A percentile compares a stretch with the other conserved stretches of the same genome.
Conservation (phyloP, 1,140 invertebrate genomes). For the Prorops nasuta region DNA sequence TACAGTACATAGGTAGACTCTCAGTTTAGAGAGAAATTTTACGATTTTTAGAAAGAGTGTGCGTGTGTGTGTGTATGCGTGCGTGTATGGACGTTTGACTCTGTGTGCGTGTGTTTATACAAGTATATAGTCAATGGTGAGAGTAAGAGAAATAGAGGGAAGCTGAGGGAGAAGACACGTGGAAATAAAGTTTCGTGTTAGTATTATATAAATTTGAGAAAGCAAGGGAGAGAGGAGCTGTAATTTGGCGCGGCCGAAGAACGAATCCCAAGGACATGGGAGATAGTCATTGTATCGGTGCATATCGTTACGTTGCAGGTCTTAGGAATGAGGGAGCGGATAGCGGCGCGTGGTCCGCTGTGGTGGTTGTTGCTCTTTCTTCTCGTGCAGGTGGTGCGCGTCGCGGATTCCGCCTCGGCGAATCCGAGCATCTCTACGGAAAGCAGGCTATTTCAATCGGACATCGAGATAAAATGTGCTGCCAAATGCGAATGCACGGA, state of each 20-base stretch:
- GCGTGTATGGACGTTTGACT: no score
- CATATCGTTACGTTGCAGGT: conserved; percentile 35
- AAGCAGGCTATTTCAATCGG: no score
- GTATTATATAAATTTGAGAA: no score
- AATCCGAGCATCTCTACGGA: conserved; percentile 13
- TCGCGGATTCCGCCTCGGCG: conserved; percentile 18
- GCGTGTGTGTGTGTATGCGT: no score
- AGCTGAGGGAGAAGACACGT: neutral
- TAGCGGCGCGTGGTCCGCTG: conserved; percentile 47
- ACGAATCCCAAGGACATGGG: conserved; percentile 37
- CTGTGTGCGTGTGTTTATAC: no score
- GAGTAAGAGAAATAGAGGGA: neutral
- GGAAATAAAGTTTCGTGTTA: no score
- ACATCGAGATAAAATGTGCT: conserved; percentile 25
- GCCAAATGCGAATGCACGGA: conserved; percentile 34
- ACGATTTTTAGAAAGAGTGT: no score
- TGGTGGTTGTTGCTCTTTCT: conserved; percentile 38
- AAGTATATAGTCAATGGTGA: no score
- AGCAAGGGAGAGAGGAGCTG: neutral
- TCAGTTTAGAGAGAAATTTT: no score
- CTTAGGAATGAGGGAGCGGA: conserved; percentile 47
- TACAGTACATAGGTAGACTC: no score
- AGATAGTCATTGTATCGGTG: conserved; percentile 26
- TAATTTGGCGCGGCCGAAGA: neutral
- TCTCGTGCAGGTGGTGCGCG: conserved; percentile 45